Evolutionary conservation across 2,888 invertebrate species (phyloP), one percentile per base, ranked within the genome.

Genomic region (Tetragonula carbonaria): DNA sequence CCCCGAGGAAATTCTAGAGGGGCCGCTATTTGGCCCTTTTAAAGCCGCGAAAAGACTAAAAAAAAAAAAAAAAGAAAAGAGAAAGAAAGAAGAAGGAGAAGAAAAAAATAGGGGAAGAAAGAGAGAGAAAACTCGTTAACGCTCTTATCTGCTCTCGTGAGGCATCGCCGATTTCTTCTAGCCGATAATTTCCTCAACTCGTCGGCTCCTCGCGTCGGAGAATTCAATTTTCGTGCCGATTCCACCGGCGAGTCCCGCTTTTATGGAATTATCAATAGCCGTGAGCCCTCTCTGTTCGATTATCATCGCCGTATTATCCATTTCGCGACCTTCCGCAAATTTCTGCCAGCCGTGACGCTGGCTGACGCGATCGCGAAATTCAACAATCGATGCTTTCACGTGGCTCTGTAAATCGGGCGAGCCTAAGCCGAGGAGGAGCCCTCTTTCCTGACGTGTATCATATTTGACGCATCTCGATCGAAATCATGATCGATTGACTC

Each of bases 371-470:
- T 82, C 80, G 57, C n/a, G 65, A 78, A 84, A 86, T 90, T 75
- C 83, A 77, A 57, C 88, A 90, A 90, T 89, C 89, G 88, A 87
- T 88, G 90, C 88, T 84, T 80, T 84, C 85, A 78, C 87, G 86
- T 84, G 84, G 59, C 68, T 74, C 81, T 83, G 80, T 86, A 88
- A 90, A 90, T 89, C 89, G 90, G 78, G 80, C 45, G 8, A 8
- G 8, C 45, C 33, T 90, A 90, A 90, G 84, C 81, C 74, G 33
- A 67, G 77, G 70, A 51, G 79, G 74, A 68, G 57, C 74, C 23
- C 88, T 81, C 84, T 74, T 82, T 33, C 78, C 84, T 74, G 79
- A 80, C 85, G 78, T 86, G 78, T 86, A 88, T 88, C 88, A 84
- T 84, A 86, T 88, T 86, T 63, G 74, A 86, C 68, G 84, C 80